phyloP scores from a whole-genome alignment of 2,113 vertebrate species.

The Synchiropus splendidus region DNA sequence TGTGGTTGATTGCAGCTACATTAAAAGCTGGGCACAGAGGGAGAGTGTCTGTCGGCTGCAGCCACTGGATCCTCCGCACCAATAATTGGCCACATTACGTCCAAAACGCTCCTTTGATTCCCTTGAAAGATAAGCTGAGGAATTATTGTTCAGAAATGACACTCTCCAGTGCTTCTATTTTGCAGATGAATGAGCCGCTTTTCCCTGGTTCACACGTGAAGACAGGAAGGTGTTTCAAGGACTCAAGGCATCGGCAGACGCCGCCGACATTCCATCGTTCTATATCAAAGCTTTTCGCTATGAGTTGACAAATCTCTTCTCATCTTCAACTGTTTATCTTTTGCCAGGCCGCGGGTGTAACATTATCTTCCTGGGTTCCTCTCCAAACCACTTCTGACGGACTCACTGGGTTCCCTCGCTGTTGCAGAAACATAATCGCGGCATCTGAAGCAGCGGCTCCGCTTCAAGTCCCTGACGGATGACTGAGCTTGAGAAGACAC shows the following conservation, averaged over 20 bases:
- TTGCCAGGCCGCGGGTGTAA: too few relatives aligned
- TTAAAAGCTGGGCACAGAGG: slow-evolving; percentile 61
- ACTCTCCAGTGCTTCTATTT: slow-evolving; percentile 64
- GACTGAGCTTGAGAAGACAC: too few relatives aligned
- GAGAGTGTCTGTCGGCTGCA: slow-evolving; percentile 24
- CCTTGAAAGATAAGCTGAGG: slow-evolving; percentile 44
- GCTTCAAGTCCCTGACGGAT: too few relatives aligned
- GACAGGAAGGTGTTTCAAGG: slow-evolving; percentile 47
- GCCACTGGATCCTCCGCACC: slow-evolving; percentile 46
- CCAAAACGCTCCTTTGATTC: slow-evolving; percentile 54
- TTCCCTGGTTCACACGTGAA: slow-evolving; percentile 51
- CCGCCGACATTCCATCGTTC: not conserved
- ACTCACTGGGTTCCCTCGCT: too few relatives aligned
- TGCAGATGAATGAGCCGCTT: slow-evolving; percentile 39
- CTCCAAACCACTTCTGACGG: too few relatives aligned
- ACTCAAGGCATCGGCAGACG: slow-evolving; percentile 31
- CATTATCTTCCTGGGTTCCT: too few relatives aligned
- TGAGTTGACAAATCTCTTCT: too few relatives aligned
- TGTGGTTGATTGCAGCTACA: slow-evolving; percentile 69
- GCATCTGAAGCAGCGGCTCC: too few relatives aligned
- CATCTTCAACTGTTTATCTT: too few relatives aligned
- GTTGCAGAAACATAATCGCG: too few relatives aligned
- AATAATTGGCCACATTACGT: slow-evolving; percentile 48
- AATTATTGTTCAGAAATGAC: slow-evolving; percentile 53
- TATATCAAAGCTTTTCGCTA: too few relatives aligned